A percentile compares a stretch with the other conserved stretches of the same genome.
phyloP scores from a whole-genome alignment of 2,113 vertebrate genomes.

The Pagrus major region DNA sequence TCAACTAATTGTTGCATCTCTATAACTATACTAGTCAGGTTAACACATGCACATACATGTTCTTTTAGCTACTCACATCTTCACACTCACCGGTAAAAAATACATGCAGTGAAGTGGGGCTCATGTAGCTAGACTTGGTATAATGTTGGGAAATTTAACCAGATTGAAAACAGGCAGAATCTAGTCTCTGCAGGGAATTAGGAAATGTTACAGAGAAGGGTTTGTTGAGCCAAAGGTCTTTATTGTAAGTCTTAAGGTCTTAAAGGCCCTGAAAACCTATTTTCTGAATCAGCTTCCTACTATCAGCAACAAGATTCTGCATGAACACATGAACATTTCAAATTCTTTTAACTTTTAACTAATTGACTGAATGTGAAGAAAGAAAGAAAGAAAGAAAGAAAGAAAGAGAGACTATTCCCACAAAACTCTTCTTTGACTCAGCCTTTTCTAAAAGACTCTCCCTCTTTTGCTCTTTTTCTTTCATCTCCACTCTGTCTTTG shows the following conservation, averaged over 20 bases:
- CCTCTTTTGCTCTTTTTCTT: constrained; percentile 14
- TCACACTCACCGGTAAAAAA: neutral
- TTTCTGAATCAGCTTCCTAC: neutral
- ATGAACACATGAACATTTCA: neutral
- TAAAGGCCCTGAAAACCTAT: neutral
- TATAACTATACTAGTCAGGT: neutral
- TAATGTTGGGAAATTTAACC: neutral
- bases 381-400: neutral
- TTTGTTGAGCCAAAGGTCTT: neutral
- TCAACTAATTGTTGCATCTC: no score
- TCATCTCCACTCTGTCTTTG: constrained; percentile 45
- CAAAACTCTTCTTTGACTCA: constrained; percentile 33
- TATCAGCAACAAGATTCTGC: neutral
- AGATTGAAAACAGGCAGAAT: neutral
- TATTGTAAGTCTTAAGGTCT: neutral
- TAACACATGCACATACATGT: neutral
- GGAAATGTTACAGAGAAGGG: neutral
- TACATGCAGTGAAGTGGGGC: no score
- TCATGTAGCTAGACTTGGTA: neutral
- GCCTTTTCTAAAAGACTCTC: constrained; percentile 9
- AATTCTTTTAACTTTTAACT: constrained; percentile 20
- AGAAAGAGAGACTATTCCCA: neutral
- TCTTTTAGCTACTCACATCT: neutral
- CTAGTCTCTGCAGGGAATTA: neutral
- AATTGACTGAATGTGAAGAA: constrained; percentile 15